phyloP scores from a whole-genome alignment of 2,113 vertebrate genomes.

The Arothron firmamentum region DNA sequence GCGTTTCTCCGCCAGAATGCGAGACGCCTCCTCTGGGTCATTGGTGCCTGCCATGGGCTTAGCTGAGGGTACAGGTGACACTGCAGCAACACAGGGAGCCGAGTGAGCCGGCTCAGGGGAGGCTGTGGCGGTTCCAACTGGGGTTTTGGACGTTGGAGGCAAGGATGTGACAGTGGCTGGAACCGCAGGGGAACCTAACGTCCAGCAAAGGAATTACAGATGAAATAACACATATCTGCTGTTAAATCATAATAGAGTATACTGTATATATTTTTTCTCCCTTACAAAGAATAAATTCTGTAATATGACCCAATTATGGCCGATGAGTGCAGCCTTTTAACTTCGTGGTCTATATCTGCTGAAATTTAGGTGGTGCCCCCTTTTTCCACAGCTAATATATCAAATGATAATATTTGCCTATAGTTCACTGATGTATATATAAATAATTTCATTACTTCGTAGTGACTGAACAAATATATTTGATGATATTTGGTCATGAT shows the following conservation, averaged over 20 bases:
- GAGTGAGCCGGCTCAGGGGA: slow-evolving; percentile 31
- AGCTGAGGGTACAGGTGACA: slow-evolving; percentile 58
- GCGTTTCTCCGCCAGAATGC: slow-evolving; percentile 88
- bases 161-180: slow-evolving; percentile 49
- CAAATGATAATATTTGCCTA: slow-evolving; percentile 24
- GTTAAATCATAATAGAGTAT: neutral
- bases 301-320: slow-evolving; percentile 31
- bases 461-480: neutral
- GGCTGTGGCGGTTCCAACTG: slow-evolving; percentile 18
- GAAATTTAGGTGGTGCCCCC: too few relatives aligned
- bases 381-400: slow-evolving; percentile 17
- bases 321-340: slow-evolving; percentile 38
- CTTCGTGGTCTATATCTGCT: neutral
- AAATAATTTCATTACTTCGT: too few relatives aligned
- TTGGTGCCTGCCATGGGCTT: slow-evolving; percentile 89
- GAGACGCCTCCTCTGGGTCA: slow-evolving; percentile 85
- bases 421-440: neutral
- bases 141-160: slow-evolving; percentile 28
- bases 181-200: slow-evolving; percentile 53
- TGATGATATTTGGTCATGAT: neutral
- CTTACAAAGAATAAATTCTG: slow-evolving; percentile 1
- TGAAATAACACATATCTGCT: neutral
- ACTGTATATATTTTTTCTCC: neutral
- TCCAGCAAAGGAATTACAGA: neutral
- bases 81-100: slow-evolving; percentile 7